These are phyloP conservation scores for Clarias laeviceps DNA, from an alignment of 2,797 vertebrate genomes.

Conservation along the genomic window DNA sequence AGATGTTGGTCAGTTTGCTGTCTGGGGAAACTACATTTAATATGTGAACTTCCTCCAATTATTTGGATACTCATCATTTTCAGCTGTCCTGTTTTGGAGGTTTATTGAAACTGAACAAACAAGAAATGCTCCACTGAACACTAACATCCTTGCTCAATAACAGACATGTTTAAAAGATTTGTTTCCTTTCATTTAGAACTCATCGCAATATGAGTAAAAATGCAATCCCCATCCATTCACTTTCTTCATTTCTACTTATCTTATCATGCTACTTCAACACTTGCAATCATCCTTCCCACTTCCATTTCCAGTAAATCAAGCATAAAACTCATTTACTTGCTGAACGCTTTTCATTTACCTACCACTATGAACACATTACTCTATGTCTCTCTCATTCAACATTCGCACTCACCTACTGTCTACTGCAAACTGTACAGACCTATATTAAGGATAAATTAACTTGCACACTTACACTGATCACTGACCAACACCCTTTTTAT, in stretches of 20 bases:
- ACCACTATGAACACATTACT: conserved; percentile 36
- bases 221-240: conserved; percentile 36
- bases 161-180: conserved; percentile 9
- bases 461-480: neutral
- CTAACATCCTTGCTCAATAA: neutral
- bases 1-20: conserved; percentile 32
- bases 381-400: conserved; percentile 20
- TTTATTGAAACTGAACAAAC: conserved; percentile 28
- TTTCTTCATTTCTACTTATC: conserved; percentile 43
- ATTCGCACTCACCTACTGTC: conserved; percentile 34
- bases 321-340: conserved; percentile 26
- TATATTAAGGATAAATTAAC: neutral
- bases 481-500: conserved; percentile 5
- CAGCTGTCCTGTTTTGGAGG: conserved; percentile 17
- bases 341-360: conserved; percentile 24
- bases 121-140: neutral
- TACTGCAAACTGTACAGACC: conserved; percentile 31
- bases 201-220: neutral
- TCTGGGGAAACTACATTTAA: conserved; percentile 20
- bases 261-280: conserved; percentile 45
- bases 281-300: conserved; percentile 42
- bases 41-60: conserved; percentile 11
- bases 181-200: conserved; percentile 6
- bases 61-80: conserved; percentile 20
- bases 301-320: conserved; percentile 36